Evolutionary conservation across 2,113 vertebrate species (phyloP).

Genomic region (Rutilus rutilus): DNA sequence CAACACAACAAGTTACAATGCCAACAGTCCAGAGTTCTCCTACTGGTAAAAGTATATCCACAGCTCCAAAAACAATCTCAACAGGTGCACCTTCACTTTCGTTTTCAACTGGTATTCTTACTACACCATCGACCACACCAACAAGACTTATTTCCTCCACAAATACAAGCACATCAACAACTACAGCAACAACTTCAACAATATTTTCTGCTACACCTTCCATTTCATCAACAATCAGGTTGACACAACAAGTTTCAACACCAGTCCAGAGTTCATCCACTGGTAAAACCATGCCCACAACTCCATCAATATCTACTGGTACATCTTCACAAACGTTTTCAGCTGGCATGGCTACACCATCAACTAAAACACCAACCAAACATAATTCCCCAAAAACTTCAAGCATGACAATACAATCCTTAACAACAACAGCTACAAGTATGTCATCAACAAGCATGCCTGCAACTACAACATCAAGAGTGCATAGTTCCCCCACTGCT

Average conservation of each 20-base stretch:
- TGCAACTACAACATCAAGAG: neutral
- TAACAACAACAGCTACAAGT: neutral
- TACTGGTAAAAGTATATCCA: neutral
- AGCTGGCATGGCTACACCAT: neutral
- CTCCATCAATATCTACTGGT: neutral
- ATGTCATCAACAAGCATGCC: neutral
- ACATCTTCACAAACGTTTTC: neutral
- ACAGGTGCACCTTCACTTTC: neutral
- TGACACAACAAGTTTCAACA: neutral
- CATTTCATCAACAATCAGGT: neutral
- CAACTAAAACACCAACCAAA: too few relatives aligned
- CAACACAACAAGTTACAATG: neutral
- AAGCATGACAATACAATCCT: neutral
- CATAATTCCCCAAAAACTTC: too few relatives aligned
- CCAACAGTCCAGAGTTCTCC: neutral
- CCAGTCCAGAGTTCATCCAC: neutral
- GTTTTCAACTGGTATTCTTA: too few relatives aligned
- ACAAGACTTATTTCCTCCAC: neutral
- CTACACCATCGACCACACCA: neutral
- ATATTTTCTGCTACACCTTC: too few relatives aligned
- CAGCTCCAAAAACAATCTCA: neutral
- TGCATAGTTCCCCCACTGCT: neutral
- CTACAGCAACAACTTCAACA: neutral
- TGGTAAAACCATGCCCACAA: neutral
- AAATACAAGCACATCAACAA: neutral